These are phyloP conservation scores for Venturia canescens DNA, from an alignment of 1,140 invertebrate genomes.

Conservation along the genomic window DNA sequence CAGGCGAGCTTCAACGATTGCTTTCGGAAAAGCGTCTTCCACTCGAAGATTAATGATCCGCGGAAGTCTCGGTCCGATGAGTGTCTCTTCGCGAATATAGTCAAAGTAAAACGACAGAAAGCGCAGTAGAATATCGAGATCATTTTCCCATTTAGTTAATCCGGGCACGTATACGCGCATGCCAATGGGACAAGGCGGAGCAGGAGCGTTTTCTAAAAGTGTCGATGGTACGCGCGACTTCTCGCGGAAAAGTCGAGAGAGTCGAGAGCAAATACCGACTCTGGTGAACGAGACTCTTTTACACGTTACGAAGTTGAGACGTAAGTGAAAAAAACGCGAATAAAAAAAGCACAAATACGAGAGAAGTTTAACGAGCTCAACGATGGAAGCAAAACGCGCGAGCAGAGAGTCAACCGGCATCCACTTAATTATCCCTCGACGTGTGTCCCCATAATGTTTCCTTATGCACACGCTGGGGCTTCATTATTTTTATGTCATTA, in stretches of 20 bases:
- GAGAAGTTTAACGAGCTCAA: neutral
- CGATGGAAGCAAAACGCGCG: neutral
- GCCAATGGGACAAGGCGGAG: neutral
- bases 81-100: neutral
- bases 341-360: neutral
- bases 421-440: neutral
- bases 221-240: conserved; percentile 1
- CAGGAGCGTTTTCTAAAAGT: conserved; percentile 1
- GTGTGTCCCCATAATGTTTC: neutral
- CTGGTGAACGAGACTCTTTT: neutral
- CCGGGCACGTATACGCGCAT: neutral
- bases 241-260: conserved; percentile 10
- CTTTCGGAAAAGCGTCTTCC: too few relatives aligned
- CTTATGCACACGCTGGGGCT: neutral
- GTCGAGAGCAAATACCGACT: neutral
- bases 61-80: neutral
- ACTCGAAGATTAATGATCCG: too few relatives aligned
- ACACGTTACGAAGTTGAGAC: neutral
- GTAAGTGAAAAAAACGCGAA: neutral
- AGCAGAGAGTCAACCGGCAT: neutral
- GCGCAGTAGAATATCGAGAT: neutral
- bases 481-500: neutral
- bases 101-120: neutral
- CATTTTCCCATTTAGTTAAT: neutral
- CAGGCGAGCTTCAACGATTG: too few relatives aligned